Evolutionary conservation across 2,797 vertebrate species (phyloP), one percentile per base, ranked within the genome.

Genomic region (Yasuhikotakia modesta): DNA sequence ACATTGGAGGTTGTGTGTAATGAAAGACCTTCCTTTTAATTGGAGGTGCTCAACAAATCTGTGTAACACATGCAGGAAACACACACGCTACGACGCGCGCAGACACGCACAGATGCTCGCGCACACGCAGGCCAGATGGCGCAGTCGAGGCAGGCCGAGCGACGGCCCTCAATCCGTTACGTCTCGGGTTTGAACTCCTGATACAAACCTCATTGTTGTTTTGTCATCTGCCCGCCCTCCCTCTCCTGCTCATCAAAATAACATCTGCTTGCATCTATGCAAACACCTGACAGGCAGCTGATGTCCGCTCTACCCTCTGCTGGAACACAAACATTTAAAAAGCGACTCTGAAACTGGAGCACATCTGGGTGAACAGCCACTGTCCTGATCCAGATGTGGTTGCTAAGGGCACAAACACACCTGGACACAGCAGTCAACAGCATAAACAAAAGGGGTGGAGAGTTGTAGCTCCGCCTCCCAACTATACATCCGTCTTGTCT

Each of bases 271-370:
- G 84, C 87, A 76, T 89, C 85, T 83, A 87, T 85, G 87, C 88
- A 89, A 85, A 90, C 91, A 93, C 91, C 91, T 91, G 91, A 91
- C 87, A 81, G 84, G 86, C 92, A 93, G 90, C 90, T 92, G 92
- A 91, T 85, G 89, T 88, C 69, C 82, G 45, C 50, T 67, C 52
- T 63, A 72, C 60, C 14, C 80, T 68, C 17, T 61, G 45, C 64
- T 73, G 60, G 66, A 85, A 86, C 89, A 86, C 76, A 85, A n/a
- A 85, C 30, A 30, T n/a, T 57, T 55, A 55, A 52, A 39, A 43
- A 60, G 7, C 53, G 46, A 65, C 24, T 63, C 68, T 79, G n/a
- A 64, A 71, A 52, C 76, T 64, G 65, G 85, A 91, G 76, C 90
- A 91, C 92, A 93, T 93, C 91, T 94, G 93, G 88, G 87, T 85